Conservation (phyloP, 2,888 invertebrate genomes). For the Lasioglossum vierecki region DNA sequence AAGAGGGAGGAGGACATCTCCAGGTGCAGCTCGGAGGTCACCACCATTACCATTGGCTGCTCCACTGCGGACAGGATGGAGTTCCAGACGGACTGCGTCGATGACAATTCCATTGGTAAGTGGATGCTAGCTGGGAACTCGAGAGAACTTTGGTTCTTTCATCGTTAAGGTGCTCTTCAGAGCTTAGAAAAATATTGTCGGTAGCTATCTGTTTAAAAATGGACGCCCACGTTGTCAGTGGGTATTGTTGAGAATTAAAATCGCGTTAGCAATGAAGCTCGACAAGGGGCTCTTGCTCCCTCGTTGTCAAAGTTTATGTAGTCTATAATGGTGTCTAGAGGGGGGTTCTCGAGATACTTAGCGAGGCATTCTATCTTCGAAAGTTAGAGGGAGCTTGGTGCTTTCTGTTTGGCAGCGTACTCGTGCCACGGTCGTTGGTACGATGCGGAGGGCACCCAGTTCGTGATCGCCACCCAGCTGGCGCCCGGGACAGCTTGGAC, state of each 20-base stretch:
- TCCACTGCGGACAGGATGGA: conserved; percentile 91
- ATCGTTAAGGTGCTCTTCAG: background rate
- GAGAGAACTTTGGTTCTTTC: background rate
- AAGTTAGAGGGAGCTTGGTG: conserved; percentile 14
- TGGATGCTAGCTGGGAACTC: background rate
- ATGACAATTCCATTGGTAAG: conserved; percentile 85
- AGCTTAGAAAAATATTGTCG: too few relatives aligned
- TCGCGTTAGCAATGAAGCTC: conserved; percentile 34
- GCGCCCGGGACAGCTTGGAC: conserved; percentile 84
- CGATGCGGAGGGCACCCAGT: conserved; percentile 92
- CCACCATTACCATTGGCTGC: conserved; percentile 90
- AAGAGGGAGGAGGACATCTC: conserved; percentile 75
- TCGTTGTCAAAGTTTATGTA: conserved; percentile 63
- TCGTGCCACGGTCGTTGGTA: conserved; percentile 95
- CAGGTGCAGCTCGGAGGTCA: conserved; percentile 85
- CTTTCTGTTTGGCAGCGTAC: conserved; percentile 87
- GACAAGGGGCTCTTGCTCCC: conserved; percentile 17
- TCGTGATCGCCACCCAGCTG: conserved; percentile 92
- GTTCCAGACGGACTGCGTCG: conserved; percentile 90
- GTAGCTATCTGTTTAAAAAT: background rate
- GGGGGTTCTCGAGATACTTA: background rate
- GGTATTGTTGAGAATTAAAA: conserved; percentile 25
- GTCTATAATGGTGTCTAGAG: conserved; percentile 59
- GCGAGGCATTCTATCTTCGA: background rate
- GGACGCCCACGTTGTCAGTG: background rate